phyloP scores from a whole-genome alignment of 35 echinoderm and acorn worm genomes.

The Apostichopus japonicus region DNA sequence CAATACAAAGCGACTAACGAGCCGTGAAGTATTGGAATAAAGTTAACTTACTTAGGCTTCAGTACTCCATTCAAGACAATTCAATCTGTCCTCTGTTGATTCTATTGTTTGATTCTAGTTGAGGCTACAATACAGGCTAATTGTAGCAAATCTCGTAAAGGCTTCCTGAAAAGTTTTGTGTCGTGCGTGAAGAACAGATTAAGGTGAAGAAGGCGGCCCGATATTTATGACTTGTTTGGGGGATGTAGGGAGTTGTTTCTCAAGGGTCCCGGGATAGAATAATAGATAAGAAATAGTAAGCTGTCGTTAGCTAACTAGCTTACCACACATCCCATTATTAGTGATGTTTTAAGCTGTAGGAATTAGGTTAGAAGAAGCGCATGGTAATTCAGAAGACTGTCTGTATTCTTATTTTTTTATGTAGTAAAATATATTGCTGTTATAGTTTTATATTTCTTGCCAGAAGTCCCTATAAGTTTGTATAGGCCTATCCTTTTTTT shows the following conservation, averaged over 20 bases:
- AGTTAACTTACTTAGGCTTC: constrained; percentile 46
- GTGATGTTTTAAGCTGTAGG: too few relatives aligned
- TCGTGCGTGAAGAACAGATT: background rate
- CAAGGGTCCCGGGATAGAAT: background rate
- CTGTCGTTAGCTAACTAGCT: too few relatives aligned
- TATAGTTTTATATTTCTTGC: too few relatives aligned
- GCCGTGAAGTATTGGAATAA: constrained; percentile 17
- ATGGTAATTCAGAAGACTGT: too few relatives aligned
- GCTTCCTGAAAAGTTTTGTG: background rate
- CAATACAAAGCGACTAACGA: constrained; percentile 40
- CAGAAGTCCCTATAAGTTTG: too few relatives aligned
- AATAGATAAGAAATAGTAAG: background rate
- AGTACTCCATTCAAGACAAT: background rate
- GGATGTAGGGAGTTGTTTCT: background rate
- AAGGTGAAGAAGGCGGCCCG: background rate
- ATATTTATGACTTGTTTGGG: background rate
- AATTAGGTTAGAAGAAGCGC: too few relatives aligned
- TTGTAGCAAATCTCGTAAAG: constrained; percentile 41
- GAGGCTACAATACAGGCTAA: constrained; percentile 26
- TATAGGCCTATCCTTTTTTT: too few relatives aligned
- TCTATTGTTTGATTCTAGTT: background rate
- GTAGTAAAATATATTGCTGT: too few relatives aligned
- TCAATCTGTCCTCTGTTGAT: background rate
- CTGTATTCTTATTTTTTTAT: too few relatives aligned
- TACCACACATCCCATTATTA: too few relatives aligned